Conservation (phyloP, 1,140 invertebrate genomes). For the Drosophila sechellia region DNA sequence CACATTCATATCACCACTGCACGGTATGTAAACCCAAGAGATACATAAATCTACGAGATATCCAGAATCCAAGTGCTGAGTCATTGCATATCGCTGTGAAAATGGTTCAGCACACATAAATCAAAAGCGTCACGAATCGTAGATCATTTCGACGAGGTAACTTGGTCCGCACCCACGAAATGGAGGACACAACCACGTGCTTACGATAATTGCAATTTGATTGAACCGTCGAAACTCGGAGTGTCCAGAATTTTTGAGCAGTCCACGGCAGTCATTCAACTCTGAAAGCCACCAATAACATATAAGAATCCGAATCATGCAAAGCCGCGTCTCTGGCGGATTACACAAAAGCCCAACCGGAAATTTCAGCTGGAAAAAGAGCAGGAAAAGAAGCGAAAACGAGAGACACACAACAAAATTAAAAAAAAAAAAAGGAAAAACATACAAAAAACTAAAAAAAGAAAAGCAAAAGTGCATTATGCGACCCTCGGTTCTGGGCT, state of each 20-base stretch:
- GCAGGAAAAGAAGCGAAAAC: conserved; percentile 41
- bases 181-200: conserved; percentile 47
- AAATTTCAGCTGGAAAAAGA: conserved; percentile 59
- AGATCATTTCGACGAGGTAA: conserved; percentile 6
- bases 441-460: conserved; percentile 3
- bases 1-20: conserved; percentile 21
- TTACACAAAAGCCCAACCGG: conserved; percentile 63
- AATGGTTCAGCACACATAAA: conserved; percentile 45
- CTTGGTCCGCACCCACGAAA: conserved; percentile 3
- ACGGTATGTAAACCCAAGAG: conserved; percentile 20
- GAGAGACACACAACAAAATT: conserved; percentile 15
- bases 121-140: conserved; percentile 50
- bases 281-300: conserved; percentile 35
- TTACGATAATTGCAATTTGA: conserved; percentile 64
- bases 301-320: conserved; percentile 52
- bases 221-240: conserved; percentile 29
- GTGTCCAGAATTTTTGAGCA: conserved; percentile 39
- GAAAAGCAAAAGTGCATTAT: conserved; percentile 74
- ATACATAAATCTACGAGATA: conserved; percentile 40
- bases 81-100: conserved; percentile 49
- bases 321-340: conserved; percentile 53
- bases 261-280: conserved; percentile 63
- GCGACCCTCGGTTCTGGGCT: conserved; percentile 21
- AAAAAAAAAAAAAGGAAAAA: conserved; percentile 11
- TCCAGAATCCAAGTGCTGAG: conserved; percentile 65